Evolutionary conservation across 2,888 invertebrate genomes (phyloP), one percentile per base, ranked within the genome.

Genomic region (Drosophila mimica): DNA sequence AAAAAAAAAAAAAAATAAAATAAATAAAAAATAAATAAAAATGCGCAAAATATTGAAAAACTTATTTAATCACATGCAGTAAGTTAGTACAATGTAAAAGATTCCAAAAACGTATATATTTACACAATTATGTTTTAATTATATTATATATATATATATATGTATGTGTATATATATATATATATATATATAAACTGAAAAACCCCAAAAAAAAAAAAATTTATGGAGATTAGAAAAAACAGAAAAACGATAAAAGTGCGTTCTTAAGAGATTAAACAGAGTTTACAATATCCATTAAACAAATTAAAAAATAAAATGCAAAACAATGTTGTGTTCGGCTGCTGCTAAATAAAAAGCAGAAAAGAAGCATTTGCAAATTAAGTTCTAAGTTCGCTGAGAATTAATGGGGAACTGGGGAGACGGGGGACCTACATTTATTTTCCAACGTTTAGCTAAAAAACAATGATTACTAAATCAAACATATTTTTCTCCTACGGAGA

Each of bases 31-130:
- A 72, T 70, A n/a, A 25, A 25, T 25, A 25, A 57, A 60, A 74
- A 53, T 60, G 77, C 73, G 71, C 76, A 82, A 76, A 66, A 66
- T 54, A 69, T 64, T 61, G 30, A 48, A 66, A 66, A 70, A 49
- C 31, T 76, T 73, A 78, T 67, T 77, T 67, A 78, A 74, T 62
- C 52, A 68, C 28, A 34, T 56, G 17, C 53, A 82, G 60, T 67
- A 36, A 57, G 49, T 46, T 67, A 80, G 66, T 52, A 56, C 31
- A 75, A 75, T 67, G 58, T 67, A 58, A 73, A 48, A 84, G 46
- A 76, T 66, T 68, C 46, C 31, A 51, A 62, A 54, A 64, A 43
- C 60, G 53, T 64, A 81, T 28, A 72, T 36, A 63, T 51, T 59
- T 67, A 40, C 53, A 69, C 31, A 65, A 59, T 64, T 57, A 62